These are phyloP conservation scores for Microtus ochrogaster DNA, from an alignment of 2,113 vertebrate genomes.

Conservation along the genomic window DNA sequence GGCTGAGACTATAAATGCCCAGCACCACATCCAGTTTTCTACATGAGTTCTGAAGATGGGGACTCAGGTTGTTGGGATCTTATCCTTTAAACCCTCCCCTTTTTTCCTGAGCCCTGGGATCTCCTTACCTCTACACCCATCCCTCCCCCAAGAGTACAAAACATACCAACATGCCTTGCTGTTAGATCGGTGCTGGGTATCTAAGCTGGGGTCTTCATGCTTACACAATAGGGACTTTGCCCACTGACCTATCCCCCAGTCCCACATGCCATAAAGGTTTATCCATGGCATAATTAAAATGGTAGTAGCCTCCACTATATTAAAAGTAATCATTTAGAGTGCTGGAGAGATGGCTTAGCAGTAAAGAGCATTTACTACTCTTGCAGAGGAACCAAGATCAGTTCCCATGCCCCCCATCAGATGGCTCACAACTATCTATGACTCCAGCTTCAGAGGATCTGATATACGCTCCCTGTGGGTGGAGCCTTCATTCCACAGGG, in stretches of 20 bases:
- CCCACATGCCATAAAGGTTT: background rate
- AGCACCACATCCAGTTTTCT: background rate
- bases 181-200: background rate
- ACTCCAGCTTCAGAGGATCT: too few relatives aligned
- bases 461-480: background rate
- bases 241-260: too few relatives aligned
- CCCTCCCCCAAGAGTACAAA: background rate
- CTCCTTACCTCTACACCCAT: background rate
- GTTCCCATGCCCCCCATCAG: too few relatives aligned
- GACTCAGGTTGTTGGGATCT: background rate
- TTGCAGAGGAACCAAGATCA: too few relatives aligned
- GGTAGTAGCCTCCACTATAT: background rate
- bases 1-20: background rate
- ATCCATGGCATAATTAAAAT: background rate
- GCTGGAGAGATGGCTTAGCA: too few relatives aligned
- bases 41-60: background rate
- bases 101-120: background rate
- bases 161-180: background rate
- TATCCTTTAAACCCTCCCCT: background rate
- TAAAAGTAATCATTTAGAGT: background rate
- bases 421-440: too few relatives aligned
- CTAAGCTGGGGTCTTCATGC: background rate
- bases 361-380: too few relatives aligned
- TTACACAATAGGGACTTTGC: background rate
- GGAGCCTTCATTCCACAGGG: background rate